These are phyloP conservation scores for Vulpes ferrilata DNA, from an alignment of 2,113 vertebrate species.

Conservation along the genomic window DNA sequence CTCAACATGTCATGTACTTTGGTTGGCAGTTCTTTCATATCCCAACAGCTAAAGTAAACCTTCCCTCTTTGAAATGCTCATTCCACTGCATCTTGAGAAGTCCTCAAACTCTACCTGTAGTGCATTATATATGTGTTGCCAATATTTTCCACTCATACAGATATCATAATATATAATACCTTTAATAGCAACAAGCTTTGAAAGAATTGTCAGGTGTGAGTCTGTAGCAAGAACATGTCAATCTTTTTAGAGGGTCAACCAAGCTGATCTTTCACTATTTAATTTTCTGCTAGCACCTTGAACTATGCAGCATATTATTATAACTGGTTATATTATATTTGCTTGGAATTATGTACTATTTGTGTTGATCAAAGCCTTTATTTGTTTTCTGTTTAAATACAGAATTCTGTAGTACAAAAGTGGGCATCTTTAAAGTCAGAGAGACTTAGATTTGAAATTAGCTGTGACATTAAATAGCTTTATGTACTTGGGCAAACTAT, in stretches of 20 bases:
- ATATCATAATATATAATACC: neutral
- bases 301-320: neutral
- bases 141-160: neutral
- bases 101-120: neutral
- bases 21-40: neutral
- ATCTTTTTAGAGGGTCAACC: neutral
- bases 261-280: neutral
- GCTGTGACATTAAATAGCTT: neutral
- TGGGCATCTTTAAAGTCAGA: neutral
- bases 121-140: neutral
- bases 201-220: neutral
- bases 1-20: neutral
- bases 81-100: neutral
- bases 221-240: neutral
- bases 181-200: neutral
- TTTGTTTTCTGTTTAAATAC: neutral
- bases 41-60: neutral
- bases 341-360: neutral
- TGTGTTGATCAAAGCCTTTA: neutral
- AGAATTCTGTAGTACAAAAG: neutral
- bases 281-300: neutral
- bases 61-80: neutral
- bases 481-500: neutral
- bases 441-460: neutral
- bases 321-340: neutral